Evolutionary conservation across 1,140 invertebrate genomes (phyloP).

Genomic region (Drosophila varians): DNA sequence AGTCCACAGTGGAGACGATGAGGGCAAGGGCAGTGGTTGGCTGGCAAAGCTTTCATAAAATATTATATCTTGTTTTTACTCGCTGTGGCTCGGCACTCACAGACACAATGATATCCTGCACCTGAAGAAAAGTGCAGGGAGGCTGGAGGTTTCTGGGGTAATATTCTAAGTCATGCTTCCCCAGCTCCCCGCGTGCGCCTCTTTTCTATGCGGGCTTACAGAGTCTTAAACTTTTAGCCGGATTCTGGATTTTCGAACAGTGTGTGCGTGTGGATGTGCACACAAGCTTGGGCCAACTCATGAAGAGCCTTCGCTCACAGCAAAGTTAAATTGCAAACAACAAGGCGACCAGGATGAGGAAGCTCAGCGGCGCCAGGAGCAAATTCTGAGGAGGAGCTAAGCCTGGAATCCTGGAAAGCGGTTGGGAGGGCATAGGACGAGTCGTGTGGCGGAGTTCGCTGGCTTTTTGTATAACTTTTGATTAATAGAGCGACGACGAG

Average conservation of each 20-base stretch:
- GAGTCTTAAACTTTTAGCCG: neutral
- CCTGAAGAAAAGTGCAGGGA: neutral
- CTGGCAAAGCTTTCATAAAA: constrained; percentile 62
- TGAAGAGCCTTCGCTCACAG: constrained; percentile 46
- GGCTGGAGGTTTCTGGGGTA: no score
- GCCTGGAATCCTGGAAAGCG: neutral
- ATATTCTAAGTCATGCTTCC: no score
- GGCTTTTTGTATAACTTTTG: constrained; percentile 80
- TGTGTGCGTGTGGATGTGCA: constrained; percentile 17
- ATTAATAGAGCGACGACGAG: constrained; percentile 68
- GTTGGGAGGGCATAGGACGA: neutral
- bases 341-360: constrained; percentile 31
- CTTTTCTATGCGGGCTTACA: no score
- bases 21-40: constrained; percentile 1
- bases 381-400: neutral
- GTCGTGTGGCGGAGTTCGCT: constrained; percentile 71
- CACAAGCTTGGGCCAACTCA: constrained; percentile 45
- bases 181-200: no score
- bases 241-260: neutral
- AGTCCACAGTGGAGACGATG: constrained; percentile 4
- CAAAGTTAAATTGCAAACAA: constrained; percentile 79
- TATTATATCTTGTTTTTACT: constrained; percentile 71
- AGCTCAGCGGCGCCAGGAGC: constrained; percentile 18
- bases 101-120: constrained; percentile 8
- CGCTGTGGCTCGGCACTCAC: constrained; percentile 14